Base-by-base conservation (phyloP, 2,888 invertebrate genomes). In the Dendrolimus pini region DNA sequence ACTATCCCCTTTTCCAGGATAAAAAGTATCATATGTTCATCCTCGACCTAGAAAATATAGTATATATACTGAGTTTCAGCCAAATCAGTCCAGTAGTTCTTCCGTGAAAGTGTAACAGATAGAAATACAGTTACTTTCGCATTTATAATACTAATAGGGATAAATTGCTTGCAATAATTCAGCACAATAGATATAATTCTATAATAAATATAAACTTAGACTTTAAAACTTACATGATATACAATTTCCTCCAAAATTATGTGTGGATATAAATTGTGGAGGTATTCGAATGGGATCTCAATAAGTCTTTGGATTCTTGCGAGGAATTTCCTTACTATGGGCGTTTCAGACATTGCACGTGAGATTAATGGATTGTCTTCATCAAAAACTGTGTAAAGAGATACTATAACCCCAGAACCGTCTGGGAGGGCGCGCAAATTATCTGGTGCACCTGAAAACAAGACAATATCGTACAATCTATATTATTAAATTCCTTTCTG, bases 211-310 rank as follows among this genome's bases (percentile, higher is more conserved):
- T 30, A 30, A 30, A 30, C 30, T 30, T 30, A 30, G 30, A 30
- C 2, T 30, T 30, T 30, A 30, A 3, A 30, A 86, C 92, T 91
- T 75, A 94, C 94, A 69, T 78, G 86, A 75, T 95, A 93, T 8
- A 93, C 78, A 2, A 93, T 91, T 61, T 91, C 92, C 68, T 94
- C 92, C 1, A 93, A 85, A 59, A 93, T 86, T 61, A 92, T 84
- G 75, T 94, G 94, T 0, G 96, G 95, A 78, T 93, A 94, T 18
- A 93, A 68, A 41, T 84, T 87, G 65, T 96, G 91, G 0, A 94
- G 69, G 60, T 92, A 82, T 67, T 92, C 92, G 74, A 96, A 94
- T 0, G 93, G 93, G 62, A 93, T 74, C 77, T 96, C 93, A 2
- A 93, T 72, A 0, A 95, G 74, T 9, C 86, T 84, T 9, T 93